Percentiles rank a stretch among this genome's conserved stretches.
These are phyloP conservation scores for Xestobium rufovillosum DNA, from an alignment of 2,888 invertebrate genomes.

Conservation along the genomic window DNA sequence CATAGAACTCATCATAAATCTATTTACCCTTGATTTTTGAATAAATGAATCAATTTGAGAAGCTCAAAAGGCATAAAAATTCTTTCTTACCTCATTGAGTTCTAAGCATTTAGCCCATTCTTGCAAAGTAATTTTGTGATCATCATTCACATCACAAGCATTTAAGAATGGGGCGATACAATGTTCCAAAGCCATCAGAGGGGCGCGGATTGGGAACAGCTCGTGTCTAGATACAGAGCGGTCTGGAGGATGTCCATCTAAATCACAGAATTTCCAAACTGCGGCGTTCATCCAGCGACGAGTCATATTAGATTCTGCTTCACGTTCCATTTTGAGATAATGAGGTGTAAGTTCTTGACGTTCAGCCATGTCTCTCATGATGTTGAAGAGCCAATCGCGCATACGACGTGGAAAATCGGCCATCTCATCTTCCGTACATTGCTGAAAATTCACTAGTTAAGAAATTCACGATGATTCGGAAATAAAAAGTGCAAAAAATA, in stretches of 20 bases:
- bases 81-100: constrained; percentile 62
- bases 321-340: constrained; percentile 78
- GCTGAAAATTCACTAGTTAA: too few species aligned
- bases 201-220: constrained; percentile 91
- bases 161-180: constrained; percentile 96
- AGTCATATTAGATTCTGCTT: constrained; percentile 79
- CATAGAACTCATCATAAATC: not conserved
- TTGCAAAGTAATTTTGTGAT: constrained; percentile 81
- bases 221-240: constrained; percentile 87
- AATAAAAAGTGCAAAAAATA: constrained; percentile 6
- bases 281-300: constrained; percentile 87
- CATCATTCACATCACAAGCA: constrained; percentile 78
- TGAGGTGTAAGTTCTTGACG: constrained; percentile 75
- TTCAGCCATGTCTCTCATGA: constrained; percentile 91
- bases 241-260: constrained; percentile 88
- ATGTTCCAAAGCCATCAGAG: constrained; percentile 91
- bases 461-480: constrained; percentile 10
- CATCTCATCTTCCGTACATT: constrained; percentile 80
- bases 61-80: not conserved
- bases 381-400: constrained; percentile 97
- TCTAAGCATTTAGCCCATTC: constrained; percentile 91
- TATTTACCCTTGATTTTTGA: too few species aligned
- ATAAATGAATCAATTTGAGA: constrained; percentile 6
- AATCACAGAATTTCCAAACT: constrained; percentile 97
- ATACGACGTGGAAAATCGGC: constrained; percentile 92